Percentiles rank a stretch among this genome's conserved stretches.
Evolutionary conservation across 2,113 vertebrate genomes (phyloP).

Genomic region (Cacatua alba): DNA sequence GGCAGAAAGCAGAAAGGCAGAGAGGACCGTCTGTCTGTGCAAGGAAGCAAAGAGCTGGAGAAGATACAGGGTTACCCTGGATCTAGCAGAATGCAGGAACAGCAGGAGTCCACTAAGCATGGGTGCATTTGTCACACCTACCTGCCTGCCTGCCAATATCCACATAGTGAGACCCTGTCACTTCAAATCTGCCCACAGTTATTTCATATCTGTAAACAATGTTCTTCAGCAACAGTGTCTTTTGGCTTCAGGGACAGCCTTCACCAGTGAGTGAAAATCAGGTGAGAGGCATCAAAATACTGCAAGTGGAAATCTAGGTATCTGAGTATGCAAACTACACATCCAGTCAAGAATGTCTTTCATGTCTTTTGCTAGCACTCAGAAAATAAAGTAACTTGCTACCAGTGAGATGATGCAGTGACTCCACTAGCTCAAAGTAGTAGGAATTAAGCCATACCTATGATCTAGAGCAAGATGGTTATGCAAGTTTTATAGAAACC

Average conservation of each 20-base stretch:
- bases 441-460: neutral
- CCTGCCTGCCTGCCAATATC: neutral
- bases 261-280: neutral
- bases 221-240: neutral
- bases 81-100: neutral
- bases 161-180: rapidly evolving
- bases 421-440: neutral
- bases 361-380: neutral
- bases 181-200: neutral
- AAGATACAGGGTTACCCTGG: neutral
- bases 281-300: neutral
- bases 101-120: neutral
- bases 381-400: neutral
- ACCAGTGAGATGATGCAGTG: neutral
- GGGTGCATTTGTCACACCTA: neutral
- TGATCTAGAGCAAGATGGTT: neutral
- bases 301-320: neutral
- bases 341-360: neutral
- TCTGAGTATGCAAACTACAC: neutral
- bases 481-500: neutral
- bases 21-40: neutral
- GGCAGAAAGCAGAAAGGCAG: neutral
- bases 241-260: neutral
- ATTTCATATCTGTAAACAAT: neutral
- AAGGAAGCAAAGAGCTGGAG: neutral